Evolutionary conservation across 2,888 invertebrate species (phyloP).

Genomic region (Aspidiotus destructor): DNA sequence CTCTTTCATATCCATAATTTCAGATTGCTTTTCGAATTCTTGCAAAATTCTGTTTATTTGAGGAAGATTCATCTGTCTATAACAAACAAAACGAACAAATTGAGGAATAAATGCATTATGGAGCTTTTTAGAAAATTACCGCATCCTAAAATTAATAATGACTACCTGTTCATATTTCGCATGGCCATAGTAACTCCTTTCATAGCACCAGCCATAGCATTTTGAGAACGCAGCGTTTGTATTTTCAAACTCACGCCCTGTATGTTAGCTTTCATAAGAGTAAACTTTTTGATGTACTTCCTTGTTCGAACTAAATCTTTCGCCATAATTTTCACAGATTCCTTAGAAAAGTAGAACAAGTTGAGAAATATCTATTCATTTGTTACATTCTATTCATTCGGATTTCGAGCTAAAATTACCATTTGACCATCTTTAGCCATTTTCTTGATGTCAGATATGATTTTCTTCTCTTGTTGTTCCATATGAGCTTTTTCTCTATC

Average conservation of each 20-base stretch:
- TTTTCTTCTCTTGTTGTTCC: constrained; percentile 98
- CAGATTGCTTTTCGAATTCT: constrained; percentile 98
- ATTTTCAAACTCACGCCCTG: constrained; percentile 96
- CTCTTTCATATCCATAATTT: constrained; percentile 99
- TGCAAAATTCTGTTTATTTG: constrained; percentile 95
- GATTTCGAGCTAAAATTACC: constrained; percentile 48
- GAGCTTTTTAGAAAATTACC: background rate
- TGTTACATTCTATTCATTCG: background rate
- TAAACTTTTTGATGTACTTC: constrained; percentile 93
- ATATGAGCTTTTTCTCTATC: constrained; percentile 88
- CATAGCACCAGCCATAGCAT: constrained; percentile 99
- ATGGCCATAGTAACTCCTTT: constrained; percentile 96
- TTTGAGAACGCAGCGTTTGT: constrained; percentile 93
- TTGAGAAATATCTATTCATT: background rate
- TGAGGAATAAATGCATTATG: background rate
- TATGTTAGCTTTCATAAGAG: constrained; percentile 98
- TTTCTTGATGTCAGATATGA: constrained; percentile 96
- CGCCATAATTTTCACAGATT: constrained; percentile 99
- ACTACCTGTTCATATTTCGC: constrained; percentile 87
- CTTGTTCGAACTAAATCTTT: constrained; percentile 95
- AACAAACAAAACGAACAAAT: constrained; percentile 10
- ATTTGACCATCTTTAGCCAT: constrained; percentile 98
- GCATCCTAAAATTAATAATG: background rate
- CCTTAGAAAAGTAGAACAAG: constrained; percentile 49
- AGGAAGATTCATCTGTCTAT: constrained; percentile 83